Evolutionary conservation across 2,888 invertebrate species (phyloP), one percentile per base, ranked within the genome.

Genomic region (Hydriomena furcata): DNA sequence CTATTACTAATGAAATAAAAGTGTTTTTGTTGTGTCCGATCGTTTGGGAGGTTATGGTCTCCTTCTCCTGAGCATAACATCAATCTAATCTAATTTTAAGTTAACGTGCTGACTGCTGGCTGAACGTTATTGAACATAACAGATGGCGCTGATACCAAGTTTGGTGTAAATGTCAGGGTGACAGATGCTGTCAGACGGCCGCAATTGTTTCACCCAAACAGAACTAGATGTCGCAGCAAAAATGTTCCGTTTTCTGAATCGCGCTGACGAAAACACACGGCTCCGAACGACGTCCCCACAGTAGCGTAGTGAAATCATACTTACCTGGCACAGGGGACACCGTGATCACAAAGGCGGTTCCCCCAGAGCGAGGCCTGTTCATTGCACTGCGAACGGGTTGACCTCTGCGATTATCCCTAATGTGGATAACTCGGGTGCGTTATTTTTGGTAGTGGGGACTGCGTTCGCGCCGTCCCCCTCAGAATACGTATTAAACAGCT

Each of bases 331-430:
- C 44, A 47, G 52, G 52, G 52, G 44, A 56, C 52, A 52, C 56
- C 47, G 48, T 55, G 52, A 49, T 49, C 55, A 55, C 0, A 21
- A 48, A 51, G 53, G 53, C 54, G 50, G 54, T 55, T 50, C 49
- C 44, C 50, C 50, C 44, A 50, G 50, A 50, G 50, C 44, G 44
- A 50, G 50, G 40, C 44, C 40, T 24, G 8, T 40, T 28, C 50
- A 50, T 50, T 51, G 51, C 55, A 55, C 55, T 55, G 55, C 51
- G 55, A 41, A 28, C 12, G 51, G 51, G 51, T 55, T 55, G 55
- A 55, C 55, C 55, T 52, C 48, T 55, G 55, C 55, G 55, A 45
- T 55, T 51, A 55, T 55, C 54, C 54, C 54, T 54, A 54, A 50
- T 54, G 54, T 52, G 52, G 52, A 52, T 52, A 52, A 52, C 52